phyloP scores from a whole-genome alignment of 2,797 vertebrate species.

The Babyrousa celebensis region DNA sequence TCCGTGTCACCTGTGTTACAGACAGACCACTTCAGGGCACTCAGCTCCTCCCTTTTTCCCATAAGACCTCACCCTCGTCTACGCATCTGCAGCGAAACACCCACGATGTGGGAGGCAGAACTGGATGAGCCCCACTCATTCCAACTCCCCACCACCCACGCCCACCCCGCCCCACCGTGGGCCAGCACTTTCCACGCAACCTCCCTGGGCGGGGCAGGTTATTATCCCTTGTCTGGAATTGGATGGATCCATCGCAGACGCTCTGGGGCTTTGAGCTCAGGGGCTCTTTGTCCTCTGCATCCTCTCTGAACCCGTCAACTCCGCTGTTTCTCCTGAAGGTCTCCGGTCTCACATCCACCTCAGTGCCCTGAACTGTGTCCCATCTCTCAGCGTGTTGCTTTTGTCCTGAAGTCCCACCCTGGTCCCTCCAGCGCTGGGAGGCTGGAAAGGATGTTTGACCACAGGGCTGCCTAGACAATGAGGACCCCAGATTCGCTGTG shows the following conservation, averaged over 20 bases:
- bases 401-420: background rate
- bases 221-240: fast-evolving
- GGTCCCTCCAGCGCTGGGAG: fast-evolving
- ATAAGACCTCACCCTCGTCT: background rate
- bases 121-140: fast-evolving
- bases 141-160: fast-evolving
- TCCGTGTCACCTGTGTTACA: fast-evolving
- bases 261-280: fast-evolving
- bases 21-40: fast-evolving
- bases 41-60: background rate
- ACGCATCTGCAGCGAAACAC: background rate
- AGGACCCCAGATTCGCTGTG: background rate
- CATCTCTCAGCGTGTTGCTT: background rate
- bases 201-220: fast-evolving
- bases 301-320: fast-evolving
- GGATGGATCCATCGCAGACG: fast-evolving
- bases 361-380: background rate
- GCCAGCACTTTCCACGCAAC: fast-evolving
- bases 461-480: too few relatives aligned
- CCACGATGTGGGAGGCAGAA: fast-evolving
- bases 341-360: fast-evolving
- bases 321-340: background rate
- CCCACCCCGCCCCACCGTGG: background rate
- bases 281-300: background rate
- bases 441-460: background rate